phyloP scores from a whole-genome alignment of 2,113 vertebrate genomes.

The Laticauda laticaudata region DNA sequence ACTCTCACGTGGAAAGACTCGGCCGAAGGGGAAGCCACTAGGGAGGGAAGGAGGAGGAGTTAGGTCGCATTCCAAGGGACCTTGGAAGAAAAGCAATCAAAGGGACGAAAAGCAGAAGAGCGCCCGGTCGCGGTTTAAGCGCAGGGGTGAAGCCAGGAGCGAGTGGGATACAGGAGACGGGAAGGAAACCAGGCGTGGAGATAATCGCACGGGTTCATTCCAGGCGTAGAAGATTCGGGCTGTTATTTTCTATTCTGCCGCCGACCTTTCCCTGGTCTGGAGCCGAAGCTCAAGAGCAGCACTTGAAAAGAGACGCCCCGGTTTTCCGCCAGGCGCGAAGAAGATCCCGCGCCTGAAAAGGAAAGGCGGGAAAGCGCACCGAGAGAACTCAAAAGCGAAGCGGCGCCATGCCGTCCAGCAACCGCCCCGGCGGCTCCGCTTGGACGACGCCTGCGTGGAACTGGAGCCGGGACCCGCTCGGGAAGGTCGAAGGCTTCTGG shows the following conservation, averaged over 20 bases:
- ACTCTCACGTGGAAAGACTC: background rate
- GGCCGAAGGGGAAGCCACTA: background rate
- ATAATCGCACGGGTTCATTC: background rate
- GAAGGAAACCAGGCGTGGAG: background rate
- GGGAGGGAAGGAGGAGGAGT: background rate
- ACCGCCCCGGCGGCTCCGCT: background rate
- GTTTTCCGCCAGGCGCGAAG: background rate
- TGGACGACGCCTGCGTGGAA: slow-evolving; percentile 30
- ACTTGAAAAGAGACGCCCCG: too few relatives aligned
- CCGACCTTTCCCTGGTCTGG: too few relatives aligned
- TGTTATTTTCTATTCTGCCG: background rate
- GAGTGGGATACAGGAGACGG: background rate
- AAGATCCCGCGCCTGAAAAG: background rate
- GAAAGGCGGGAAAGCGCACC: background rate
- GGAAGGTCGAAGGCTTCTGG: background rate
- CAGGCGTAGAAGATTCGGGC: background rate
- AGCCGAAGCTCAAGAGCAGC: background rate
- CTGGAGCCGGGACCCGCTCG: slow-evolving; percentile 33
- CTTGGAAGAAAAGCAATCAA: background rate
- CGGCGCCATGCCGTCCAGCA: slow-evolving; percentile 20
- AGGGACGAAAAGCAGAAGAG: background rate
- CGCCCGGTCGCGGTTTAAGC: background rate
- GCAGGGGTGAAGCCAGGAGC: background rate
- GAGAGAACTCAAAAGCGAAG: background rate
- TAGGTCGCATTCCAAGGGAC: background rate